These are phyloP conservation scores for Maniola hyperantus DNA, from an alignment of 2,888 invertebrate species.

Conservation along the genomic window DNA sequence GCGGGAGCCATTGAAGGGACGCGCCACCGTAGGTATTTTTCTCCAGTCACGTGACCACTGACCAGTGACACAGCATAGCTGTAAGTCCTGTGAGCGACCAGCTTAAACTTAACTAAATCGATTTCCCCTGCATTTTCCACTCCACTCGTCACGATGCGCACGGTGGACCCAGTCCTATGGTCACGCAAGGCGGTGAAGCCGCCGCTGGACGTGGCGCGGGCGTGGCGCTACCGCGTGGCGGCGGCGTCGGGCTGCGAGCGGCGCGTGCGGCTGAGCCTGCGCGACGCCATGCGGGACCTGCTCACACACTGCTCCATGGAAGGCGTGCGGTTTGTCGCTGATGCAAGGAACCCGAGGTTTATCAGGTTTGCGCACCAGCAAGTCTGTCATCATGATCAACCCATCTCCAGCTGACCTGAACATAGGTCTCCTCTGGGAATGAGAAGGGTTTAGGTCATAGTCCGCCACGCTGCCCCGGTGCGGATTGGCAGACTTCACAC, in stretches of 20 bases:
- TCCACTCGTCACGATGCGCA: slow-evolving; percentile 44
- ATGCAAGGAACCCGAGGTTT: slow-evolving; percentile 2
- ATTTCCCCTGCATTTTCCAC: too few species aligned
- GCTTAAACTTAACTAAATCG: too few species aligned
- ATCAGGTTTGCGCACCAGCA: slow-evolving; percentile 26
- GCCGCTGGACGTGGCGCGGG: slow-evolving; percentile 30
- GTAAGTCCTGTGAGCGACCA: too few species aligned
- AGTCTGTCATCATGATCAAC: not conserved
- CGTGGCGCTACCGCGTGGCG: slow-evolving; percentile 32
- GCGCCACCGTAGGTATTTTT: too few species aligned
- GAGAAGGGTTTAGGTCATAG: too few species aligned
- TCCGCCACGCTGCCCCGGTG: too few species aligned
- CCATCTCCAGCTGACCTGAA: too few species aligned
- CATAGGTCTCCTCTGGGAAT: too few species aligned
- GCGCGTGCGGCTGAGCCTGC: slow-evolving; percentile 42
- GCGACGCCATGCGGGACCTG: slow-evolving; percentile 44
- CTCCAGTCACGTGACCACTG: too few species aligned
- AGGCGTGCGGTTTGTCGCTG: slow-evolving; percentile 26
- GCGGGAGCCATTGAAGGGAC: too few species aligned
- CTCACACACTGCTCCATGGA: slow-evolving; percentile 37
- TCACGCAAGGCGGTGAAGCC: slow-evolving; percentile 32
- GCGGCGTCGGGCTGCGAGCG: slow-evolving; percentile 36
- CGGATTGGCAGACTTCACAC: too few species aligned
- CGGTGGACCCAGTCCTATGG: slow-evolving; percentile 49
- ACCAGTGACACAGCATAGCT: too few species aligned